Evolutionary conservation across 2,888 invertebrate genomes (phyloP).

Genomic region (Trachelus tabidus): DNA sequence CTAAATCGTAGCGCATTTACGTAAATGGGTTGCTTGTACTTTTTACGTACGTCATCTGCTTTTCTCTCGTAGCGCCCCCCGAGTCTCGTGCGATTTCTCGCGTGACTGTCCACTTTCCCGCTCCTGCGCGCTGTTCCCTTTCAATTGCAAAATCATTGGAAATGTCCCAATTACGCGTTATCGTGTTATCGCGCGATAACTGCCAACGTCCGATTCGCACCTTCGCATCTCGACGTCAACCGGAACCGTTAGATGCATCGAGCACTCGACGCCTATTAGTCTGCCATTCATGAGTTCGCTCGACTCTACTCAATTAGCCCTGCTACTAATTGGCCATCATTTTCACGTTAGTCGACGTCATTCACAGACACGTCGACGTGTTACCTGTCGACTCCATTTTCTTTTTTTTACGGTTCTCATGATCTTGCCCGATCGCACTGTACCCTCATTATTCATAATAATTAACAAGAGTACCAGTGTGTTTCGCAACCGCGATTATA

Average conservation of each 20-base stretch:
- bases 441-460: neutral
- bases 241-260: neutral
- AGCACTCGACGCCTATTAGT: neutral
- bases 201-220: neutral
- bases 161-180: neutral
- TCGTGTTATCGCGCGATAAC: neutral
- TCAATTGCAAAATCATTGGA: neutral
- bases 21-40: too few relatives aligned
- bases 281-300: neutral
- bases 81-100: neutral
- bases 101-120: neutral
- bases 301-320: neutral
- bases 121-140: neutral
- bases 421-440: neutral
- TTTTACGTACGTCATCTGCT: too few relatives aligned
- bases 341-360: neutral
- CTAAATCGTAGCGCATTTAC: neutral
- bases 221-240: neutral
- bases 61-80: neutral
- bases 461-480: neutral
- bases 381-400: neutral
- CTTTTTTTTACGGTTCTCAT: neutral
- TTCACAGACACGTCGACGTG: neutral
- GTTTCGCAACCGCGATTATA: neutral
- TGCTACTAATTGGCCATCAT: neutral